Base-by-base conservation (phyloP, 2,113 vertebrate species). In the Gorsachius goisagi region DNA sequence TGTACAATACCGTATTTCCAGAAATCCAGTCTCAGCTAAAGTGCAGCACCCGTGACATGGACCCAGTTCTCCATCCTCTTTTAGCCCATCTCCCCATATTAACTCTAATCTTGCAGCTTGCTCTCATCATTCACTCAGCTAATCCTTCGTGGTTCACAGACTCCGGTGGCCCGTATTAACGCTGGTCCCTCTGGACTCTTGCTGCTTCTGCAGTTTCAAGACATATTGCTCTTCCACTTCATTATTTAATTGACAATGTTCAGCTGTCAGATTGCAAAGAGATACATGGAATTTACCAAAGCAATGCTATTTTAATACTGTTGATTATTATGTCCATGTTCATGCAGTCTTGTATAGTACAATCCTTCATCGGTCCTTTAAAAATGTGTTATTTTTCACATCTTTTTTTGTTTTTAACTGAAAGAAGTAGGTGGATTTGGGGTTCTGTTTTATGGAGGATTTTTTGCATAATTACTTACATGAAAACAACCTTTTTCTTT, bases 1-100 rank as follows among this genome's bases (percentile, higher is more conserved):
- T 3, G 2, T 75, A 33, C 30, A 23, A 5, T 17, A 23, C 2
- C 1, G 0, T 53, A 26, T 89, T 66, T 64, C 33, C 20, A 73
- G 59, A 60, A 88, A 68, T 76, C 18, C 5, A 4, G 9, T 23
- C 33, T 66, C 35, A n/a, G 3, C 5, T 33, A 16, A 86, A 69
- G 11, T 2, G 2, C 27, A 45, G 9, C 10, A 39, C 18, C 12
- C 26, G 33, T 32, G 26, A 23, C 10, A 4, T 15, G 6, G 17
- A 22, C 33, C 13, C 24, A 32, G 1, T 55, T 49, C 44, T 88
- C 47, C 30, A 9, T 32, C 21, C 41, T 60, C 13, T 56, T 63
- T 11, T 37, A 56, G 32, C 9, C n/a, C n/a, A 24, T 55, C 32
- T 83, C 30, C 14, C 28, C 41, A 2, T 39, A 15, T 23, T 50